Evolutionary conservation across 2,888 invertebrate species (phyloP), one percentile per base, ranked within the genome.

Genomic region (Nomada fabriciana): DNA sequence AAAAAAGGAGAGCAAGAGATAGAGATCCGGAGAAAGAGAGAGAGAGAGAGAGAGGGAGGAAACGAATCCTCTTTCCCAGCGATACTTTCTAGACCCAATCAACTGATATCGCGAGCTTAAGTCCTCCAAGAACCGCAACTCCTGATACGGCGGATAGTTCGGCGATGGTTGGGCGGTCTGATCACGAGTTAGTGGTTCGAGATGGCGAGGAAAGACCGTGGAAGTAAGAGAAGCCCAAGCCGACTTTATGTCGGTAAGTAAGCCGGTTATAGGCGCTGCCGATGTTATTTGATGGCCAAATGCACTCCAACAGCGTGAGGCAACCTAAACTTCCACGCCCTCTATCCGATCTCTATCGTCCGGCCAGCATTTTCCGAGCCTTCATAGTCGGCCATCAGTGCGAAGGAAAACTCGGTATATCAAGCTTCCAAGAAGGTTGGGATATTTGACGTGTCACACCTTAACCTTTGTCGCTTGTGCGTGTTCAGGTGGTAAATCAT

Each of bases 241-340:
- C 90, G 91, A 93, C 90, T 93, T 93, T 93, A 93, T 93, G 93
- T 92, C 90, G 88, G 92, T 89, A 90, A 92, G 91, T 94, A 93
- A 94, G 94, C 93, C 91, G 93, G 93, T 94, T 94, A 94, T 94
- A 93, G 93, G 91, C 91, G 90, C 92, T 92, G 92, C 93, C 93
- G 91, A 94, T 93, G 93, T 93, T 94, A 93, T 94, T 94, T 94
- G 94, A 94, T 94, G 94, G 93, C 93, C 92, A 93, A 94, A 94
- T 94, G 94, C 94, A 94, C 94, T 94, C 90, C 90, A 88, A 89
- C 89, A 86, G 82, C 87, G 88, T 83, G 87, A 91, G 87, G 89
- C 89, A 89, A 87, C 91, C 89, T 88, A 86, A 88, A 80, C 80
- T 79, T 76, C 76, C 64, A 71, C 81, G 18, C 76, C 76, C 86